Conservation (phyloP, 2,888 invertebrate species). For the Drosophila anceps region DNA sequence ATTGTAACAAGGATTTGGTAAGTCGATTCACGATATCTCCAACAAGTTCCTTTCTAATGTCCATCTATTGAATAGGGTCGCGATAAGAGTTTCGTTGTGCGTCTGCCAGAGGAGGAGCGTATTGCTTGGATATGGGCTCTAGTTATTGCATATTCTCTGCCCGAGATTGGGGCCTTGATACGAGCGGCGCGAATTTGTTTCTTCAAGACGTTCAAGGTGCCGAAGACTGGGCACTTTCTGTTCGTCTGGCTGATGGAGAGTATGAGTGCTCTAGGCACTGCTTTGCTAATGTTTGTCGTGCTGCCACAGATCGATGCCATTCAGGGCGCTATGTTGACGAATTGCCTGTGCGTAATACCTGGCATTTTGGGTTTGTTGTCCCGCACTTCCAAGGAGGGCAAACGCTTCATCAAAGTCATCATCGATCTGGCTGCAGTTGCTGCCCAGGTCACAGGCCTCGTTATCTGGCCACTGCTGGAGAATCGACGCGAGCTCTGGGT, state of each 20-base stretch:
- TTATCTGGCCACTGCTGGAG: conserved; percentile 95
- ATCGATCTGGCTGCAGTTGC: conserved; percentile 94
- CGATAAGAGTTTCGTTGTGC: conserved; percentile 93
- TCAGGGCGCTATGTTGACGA: conserved; percentile 97
- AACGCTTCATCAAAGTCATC: conserved; percentile 91
- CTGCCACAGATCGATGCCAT: conserved; percentile 97
- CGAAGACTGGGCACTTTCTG: conserved; percentile 85
- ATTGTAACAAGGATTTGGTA: conserved; percentile 95
- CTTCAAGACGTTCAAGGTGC: conserved; percentile 94
- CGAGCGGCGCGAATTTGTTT: conserved; percentile 94
- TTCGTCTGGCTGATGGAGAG: conserved; percentile 93
- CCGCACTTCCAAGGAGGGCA: conserved; percentile 92
- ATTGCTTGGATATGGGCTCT: conserved; percentile 97
- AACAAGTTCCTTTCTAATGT: background rate
- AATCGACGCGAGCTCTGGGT: conserved; percentile 92
- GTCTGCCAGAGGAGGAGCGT: conserved; percentile 93
- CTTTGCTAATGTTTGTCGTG: conserved; percentile 93
- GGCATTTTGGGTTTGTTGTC: conserved; percentile 90
- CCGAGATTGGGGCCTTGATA: conserved; percentile 94
- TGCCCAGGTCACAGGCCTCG: conserved; percentile 95
- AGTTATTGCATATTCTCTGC: conserved; percentile 93
- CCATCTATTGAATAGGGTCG: conserved; percentile 87
- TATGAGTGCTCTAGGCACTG: conserved; percentile 94
- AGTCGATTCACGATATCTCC: conserved; percentile 50
- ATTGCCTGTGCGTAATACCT: conserved; percentile 97